Percentiles rank a stretch among this genome's conserved stretches.
Evolutionary conservation across 2,888 invertebrate genomes (phyloP).

Genomic region (Sympetrum striolatum): DNA sequence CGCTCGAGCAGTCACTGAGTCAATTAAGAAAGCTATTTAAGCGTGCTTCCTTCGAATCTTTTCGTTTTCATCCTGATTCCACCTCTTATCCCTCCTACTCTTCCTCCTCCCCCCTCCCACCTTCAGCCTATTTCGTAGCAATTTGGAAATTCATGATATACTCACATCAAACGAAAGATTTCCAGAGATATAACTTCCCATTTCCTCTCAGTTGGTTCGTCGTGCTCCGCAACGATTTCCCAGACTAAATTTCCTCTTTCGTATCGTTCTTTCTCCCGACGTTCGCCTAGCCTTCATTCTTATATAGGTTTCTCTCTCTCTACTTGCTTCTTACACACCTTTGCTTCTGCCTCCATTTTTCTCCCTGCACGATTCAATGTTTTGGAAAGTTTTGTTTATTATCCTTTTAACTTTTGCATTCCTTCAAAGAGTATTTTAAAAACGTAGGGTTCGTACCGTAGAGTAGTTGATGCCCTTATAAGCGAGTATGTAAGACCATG

Average conservation of each 20-base stretch:
- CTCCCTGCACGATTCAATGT: too few relatives aligned
- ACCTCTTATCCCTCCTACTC: not conserved
- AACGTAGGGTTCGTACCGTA: too few relatives aligned
- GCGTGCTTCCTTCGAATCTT: not conserved
- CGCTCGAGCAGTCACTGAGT: not conserved
- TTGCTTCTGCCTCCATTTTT: too few relatives aligned
- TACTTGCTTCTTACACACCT: too few relatives aligned
- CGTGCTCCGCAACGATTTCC: not conserved
- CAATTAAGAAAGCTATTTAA: conserved; percentile 31
- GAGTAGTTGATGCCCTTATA: too few relatives aligned
- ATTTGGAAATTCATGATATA: not conserved
- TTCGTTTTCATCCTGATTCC: not conserved
- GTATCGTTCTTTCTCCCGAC: not conserved
- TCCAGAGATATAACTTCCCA: conserved; percentile 8
- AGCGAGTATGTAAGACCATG: too few relatives aligned
- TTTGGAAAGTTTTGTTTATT: too few relatives aligned
- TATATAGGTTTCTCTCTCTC: not conserved
- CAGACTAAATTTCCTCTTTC: not conserved
- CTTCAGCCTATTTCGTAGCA: not conserved
- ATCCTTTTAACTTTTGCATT: too few relatives aligned
- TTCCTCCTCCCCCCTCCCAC: not conserved
- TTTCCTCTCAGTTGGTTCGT: not conserved
- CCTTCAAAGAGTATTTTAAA: too few relatives aligned
- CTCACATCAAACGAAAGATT: conserved; percentile 25
- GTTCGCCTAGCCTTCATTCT: not conserved